Evolutionary conservation across 1,140 invertebrate genomes (phyloP), one percentile per base, ranked within the genome.

Genomic region (Formica selysi): DNA sequence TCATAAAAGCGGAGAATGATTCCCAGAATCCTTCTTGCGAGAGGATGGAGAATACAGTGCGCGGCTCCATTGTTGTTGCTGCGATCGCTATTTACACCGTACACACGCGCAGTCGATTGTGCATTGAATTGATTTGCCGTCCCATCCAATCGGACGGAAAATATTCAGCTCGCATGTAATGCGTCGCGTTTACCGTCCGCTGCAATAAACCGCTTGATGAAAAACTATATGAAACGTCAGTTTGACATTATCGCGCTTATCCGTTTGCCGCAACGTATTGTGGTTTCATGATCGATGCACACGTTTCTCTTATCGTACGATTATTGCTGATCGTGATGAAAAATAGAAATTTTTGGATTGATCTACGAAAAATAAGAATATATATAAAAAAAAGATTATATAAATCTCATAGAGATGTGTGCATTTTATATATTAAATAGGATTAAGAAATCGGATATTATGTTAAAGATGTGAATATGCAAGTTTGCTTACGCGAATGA

Each of bases 211-310:
- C 19, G 68, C 32, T n/a, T 11, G 54, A 62, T 44, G 38, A 73
- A 83, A 83, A 83, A 80, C 62, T 79, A 36, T 7, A 22, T 29
- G 32, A 57, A 51, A 61, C 67, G 54, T 73, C 19, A 74, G 61
- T 83, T 74, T 61, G 68, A 83, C 68, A 70, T 80, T 70, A 62
- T 71, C 51, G n/a, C 67, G 79, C 26, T 83, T 74, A 74, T 74
- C 51, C 57, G 54, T 62, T 54, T 51, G 64, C 79, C 78, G 65
- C 78, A 51, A 51, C 48, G 48, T 51, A 51, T 51, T 51, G 48
- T 13, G 48, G 16, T 51, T 51, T 51, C 48, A 51, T 19, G 48
- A 51, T 51, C 48, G 48, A 51, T 51, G 48, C 48, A 51, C 48
- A 51, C 48, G 48, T 19, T 51, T 51, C 48, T 51, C 48, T 51